Percentiles rank a stretch among this genome's conserved stretches.
Conservation (phyloP, 2,888 invertebrate genomes). For the Arrhopalites spinosus region DNA sequence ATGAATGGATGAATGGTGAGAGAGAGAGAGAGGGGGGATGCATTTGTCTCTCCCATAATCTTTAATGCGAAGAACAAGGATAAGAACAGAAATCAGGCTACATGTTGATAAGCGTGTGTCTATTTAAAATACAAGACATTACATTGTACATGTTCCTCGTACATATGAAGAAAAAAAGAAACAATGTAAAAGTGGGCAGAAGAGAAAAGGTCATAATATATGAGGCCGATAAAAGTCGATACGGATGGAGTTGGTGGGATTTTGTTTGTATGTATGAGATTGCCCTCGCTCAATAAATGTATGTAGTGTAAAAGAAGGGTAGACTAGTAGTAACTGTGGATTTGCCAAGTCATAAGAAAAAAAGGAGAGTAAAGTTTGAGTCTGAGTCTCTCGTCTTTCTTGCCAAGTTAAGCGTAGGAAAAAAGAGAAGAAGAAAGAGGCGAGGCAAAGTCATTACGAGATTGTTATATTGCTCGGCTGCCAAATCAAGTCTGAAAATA, state of each 20-base stretch:
- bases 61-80: background rate
- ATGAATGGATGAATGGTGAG: background rate
- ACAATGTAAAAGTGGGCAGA: slow-evolving; percentile 29
- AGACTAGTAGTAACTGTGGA: background rate
- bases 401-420: slow-evolving; percentile 30
- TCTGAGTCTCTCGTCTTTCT: slow-evolving; percentile 23
- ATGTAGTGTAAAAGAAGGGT: background rate
- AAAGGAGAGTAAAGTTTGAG: slow-evolving; percentile 16
- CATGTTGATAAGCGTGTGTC: slow-evolving; percentile 13
- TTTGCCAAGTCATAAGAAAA: slow-evolving; percentile 31
- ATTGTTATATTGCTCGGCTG: slow-evolving; percentile 34
- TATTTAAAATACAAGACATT: too few relatives aligned
- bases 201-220: slow-evolving; percentile 41
- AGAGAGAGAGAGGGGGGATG: background rate
- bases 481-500: slow-evolving; percentile 35
- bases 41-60: too few relatives aligned
- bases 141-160: too few relatives aligned
- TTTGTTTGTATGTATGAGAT: slow-evolving; percentile 2
- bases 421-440: slow-evolving; percentile 9
- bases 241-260: slow-evolving; percentile 30
- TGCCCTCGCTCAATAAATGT: slow-evolving; percentile 8
- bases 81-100: background rate
- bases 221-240: slow-evolving; percentile 44
- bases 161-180: slow-evolving; percentile 18
- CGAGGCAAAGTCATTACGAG: slow-evolving; percentile 34